Evolutionary conservation across 2,888 invertebrate genomes (phyloP).

Genomic region (Malachius bipustulatus): DNA sequence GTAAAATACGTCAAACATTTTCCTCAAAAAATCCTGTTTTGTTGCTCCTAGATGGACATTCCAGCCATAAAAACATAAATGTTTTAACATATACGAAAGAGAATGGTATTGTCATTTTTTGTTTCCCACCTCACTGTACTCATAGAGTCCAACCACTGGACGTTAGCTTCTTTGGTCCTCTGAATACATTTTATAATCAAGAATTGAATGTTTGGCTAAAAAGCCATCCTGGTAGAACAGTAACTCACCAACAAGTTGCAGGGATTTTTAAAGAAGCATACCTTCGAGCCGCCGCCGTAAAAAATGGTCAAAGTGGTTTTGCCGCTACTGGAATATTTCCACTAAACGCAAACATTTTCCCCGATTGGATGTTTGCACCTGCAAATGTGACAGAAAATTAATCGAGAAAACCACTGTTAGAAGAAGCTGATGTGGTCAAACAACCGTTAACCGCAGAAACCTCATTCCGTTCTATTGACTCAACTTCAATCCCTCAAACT

Average conservation of each 20-base stretch:
- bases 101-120: not conserved
- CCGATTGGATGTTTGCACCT: conserved; percentile 2
- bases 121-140: conserved; percentile 1
- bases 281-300: conserved; percentile 1
- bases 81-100: too few species aligned
- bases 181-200: not conserved
- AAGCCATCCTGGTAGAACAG: not conserved
- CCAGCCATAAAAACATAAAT: not conserved
- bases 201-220: conserved; percentile 3
- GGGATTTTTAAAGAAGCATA: conserved; percentile 1
- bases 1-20: not conserved
- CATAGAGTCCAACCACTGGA: conserved; percentile 3
- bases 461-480: too few species aligned
- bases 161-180: conserved; percentile 3
- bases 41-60: not conserved
- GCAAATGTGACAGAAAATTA: not conserved
- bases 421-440: too few species aligned
- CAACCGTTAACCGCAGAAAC: too few species aligned
- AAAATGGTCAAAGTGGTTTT: not conserved
- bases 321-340: conserved; percentile 1
- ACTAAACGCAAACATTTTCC: not conserved
- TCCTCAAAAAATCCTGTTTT: not conserved
- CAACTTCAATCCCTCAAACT: too few species aligned
- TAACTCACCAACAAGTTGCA: not conserved
- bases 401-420: too few species aligned